These are phyloP conservation scores for Drosophila baimaii DNA, from an alignment of 1,140 invertebrate genomes.

Conservation along the genomic window DNA sequence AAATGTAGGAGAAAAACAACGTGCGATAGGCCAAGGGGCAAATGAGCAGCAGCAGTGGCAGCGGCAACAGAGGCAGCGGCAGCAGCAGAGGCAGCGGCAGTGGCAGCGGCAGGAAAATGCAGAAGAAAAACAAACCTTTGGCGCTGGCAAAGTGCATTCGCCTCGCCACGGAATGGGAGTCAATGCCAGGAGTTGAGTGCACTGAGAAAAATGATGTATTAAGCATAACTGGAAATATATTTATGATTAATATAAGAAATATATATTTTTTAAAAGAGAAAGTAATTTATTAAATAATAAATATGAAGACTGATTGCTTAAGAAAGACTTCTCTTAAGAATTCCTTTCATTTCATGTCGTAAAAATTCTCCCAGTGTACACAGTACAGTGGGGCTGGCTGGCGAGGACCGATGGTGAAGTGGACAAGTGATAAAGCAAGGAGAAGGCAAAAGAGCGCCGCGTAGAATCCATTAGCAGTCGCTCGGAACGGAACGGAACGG, in stretches of 20 bases:
- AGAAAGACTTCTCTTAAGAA: neutral
- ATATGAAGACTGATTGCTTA: neutral
- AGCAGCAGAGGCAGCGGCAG: constrained; percentile 10
- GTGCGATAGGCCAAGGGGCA: constrained; percentile 48
- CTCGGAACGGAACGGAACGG: constrained; percentile 8
- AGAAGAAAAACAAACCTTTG: constrained; percentile 71
- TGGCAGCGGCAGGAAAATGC: constrained; percentile 22
- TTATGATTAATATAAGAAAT: too few species aligned
- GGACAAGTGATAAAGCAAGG: constrained; percentile 51
- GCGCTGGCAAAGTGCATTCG: constrained; percentile 73
- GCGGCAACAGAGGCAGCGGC: too few species aligned
- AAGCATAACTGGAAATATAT: too few species aligned
- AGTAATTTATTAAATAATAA: too few species aligned
- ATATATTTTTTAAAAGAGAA: too few species aligned
- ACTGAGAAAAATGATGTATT: constrained; percentile 1
- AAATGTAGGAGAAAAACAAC: constrained; percentile 33
- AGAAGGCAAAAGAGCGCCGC: constrained; percentile 49
- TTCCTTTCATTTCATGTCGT: neutral
- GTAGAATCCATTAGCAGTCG: constrained; percentile 66
- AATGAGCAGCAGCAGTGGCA: constrained; percentile 12
- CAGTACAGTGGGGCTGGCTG: constrained; percentile 21
- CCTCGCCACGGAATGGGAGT: constrained; percentile 37
- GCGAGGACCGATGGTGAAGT: constrained; percentile 22
- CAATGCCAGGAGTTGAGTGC: constrained; percentile 50
- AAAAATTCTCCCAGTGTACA: neutral